Base-by-base conservation (phyloP, 1,140 invertebrate genomes). In the Brachionus plicatilis region DNA sequence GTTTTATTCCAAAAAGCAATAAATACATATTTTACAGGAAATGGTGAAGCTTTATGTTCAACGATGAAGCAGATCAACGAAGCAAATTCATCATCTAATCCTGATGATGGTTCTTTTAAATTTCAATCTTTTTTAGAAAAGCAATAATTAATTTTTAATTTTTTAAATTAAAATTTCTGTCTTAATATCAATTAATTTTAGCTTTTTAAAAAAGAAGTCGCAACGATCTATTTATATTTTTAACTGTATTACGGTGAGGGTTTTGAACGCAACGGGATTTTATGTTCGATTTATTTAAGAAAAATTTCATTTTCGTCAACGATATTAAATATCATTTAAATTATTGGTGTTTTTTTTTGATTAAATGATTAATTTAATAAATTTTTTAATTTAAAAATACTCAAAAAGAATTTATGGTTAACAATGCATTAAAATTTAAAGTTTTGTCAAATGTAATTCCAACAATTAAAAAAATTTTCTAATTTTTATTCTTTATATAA, bases 11-110 rank as follows among this genome's bases (percentile, higher is more conserved):
- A 98, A 90, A 97, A 97, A 90, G 96, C 96, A 6, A 93, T 97
- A 17, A 95, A 95, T 50, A 95, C 96, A 2, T 98, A 98, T 90
- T 98, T 97, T 90, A 96, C 95, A 87, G 96, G 96, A 33, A 97
- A 97, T 90, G 94, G 96, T 89, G 92, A 93, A 86, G 94, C 95
- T 75, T 90, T 98, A 80, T 96, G 98, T 88, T 93, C 95, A 12
- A 96, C 96, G n/a, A 90, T 98, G 70, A 96, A 96, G 87, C 95
- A 97, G 90, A 98, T 98, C 90, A 96, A 95, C 90, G 37, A 41
- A 12, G 9, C 4, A 24, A 17, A 65, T 60, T 60, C 56, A 60
- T 60, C 78, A 60, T 45, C 78, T 20, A 76, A 76, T 76, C 72
- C 72, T 14, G 72, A 76, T 50, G 72, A 76, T 76, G 72, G 72